Evolutionary conservation across 1,140 invertebrate species (phyloP).

Genomic region (Ctenoplectra terminalis): DNA sequence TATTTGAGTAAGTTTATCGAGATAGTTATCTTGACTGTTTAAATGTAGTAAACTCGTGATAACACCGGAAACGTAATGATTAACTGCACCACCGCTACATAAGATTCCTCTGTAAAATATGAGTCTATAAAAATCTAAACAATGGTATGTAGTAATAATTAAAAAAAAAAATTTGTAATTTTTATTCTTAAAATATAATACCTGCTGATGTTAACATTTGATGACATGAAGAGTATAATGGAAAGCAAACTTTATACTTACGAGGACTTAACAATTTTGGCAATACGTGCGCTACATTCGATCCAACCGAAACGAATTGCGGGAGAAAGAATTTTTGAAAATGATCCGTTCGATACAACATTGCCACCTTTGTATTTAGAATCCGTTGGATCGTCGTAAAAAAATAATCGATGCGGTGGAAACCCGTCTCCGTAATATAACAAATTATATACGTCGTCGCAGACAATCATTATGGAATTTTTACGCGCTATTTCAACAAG

Average conservation of each 20-base stretch:
- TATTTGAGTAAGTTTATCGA: conserved; percentile 79
- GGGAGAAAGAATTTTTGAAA: conserved; percentile 87
- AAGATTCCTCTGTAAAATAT: conserved; percentile 81
- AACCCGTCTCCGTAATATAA: conserved; percentile 82
- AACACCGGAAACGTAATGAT: conserved; percentile 85
- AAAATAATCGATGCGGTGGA: conserved; percentile 83
- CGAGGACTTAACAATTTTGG: conserved; percentile 79
- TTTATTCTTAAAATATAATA: background rate
- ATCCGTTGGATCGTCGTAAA: conserved; percentile 83
- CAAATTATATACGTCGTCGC: conserved; percentile 88
- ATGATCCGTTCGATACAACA: conserved; percentile 87
- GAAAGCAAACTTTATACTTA: conserved; percentile 61
- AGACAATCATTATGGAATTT: conserved; percentile 84
- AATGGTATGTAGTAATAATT: background rate
- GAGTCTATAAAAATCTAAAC: conserved; percentile 20
- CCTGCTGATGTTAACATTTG: background rate
- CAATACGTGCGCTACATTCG: conserved; percentile 83
- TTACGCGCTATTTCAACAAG: conserved; percentile 84
- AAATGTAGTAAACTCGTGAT: conserved; percentile 84
- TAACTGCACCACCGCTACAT: conserved; percentile 85
- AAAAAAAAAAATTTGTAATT: too few relatives aligned
- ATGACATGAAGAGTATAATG: background rate
- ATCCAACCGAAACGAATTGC: conserved; percentile 87
- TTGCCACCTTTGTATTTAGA: conserved; percentile 81
- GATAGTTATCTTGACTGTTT: conserved; percentile 81